Percentiles rank a stretch among this genome's conserved stretches.
These are phyloP conservation scores for Lycopodina hypogea DNA, from an alignment of 37 sponge, comb jelly and placozoan species.

Conservation along the genomic window DNA sequence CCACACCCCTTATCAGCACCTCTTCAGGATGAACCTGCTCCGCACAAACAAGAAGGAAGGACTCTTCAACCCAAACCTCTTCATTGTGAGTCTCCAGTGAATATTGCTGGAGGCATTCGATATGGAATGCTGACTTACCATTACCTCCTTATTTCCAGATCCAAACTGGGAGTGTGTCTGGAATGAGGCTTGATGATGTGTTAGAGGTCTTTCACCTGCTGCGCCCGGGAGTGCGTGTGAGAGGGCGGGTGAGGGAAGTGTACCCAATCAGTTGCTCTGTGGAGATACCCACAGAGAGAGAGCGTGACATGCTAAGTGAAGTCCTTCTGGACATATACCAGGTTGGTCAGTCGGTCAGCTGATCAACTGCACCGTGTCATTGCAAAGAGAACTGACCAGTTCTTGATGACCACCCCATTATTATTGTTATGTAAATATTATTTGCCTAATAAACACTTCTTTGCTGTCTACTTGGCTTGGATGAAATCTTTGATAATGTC, in stretches of 20 bases:
- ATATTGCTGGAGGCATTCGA: no score
- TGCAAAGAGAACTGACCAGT: no score
- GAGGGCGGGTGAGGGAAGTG: conserved; percentile 11
- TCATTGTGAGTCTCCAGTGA: conserved; percentile 11
- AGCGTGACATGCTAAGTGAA: background rate
- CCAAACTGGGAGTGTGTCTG: conserved; percentile 32
- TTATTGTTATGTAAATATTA: no score
- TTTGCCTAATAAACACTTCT: no score
- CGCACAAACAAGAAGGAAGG: background rate
- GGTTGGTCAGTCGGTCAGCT: conserved; percentile 7
- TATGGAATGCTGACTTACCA: background rate
- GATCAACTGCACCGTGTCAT: no score
- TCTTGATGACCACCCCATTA: no score
- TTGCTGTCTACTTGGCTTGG: no score
- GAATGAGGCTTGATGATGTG: conserved; percentile 21
- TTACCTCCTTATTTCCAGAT: conserved; percentile 9
- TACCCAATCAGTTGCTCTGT: conserved; percentile 13
- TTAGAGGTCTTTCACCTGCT: conserved; percentile 47
- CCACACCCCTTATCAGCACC: conserved; percentile 28
- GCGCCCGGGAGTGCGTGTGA: conserved; percentile 28
- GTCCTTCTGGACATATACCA: conserved; percentile 11
- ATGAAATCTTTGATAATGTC: no score
- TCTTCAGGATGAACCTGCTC: conserved; percentile 40
- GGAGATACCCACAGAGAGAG: conserved; percentile 12
- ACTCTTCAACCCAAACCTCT: conserved; percentile 4